Conservation (phyloP, 2,888 invertebrate species). For the Allacma fusca region DNA sequence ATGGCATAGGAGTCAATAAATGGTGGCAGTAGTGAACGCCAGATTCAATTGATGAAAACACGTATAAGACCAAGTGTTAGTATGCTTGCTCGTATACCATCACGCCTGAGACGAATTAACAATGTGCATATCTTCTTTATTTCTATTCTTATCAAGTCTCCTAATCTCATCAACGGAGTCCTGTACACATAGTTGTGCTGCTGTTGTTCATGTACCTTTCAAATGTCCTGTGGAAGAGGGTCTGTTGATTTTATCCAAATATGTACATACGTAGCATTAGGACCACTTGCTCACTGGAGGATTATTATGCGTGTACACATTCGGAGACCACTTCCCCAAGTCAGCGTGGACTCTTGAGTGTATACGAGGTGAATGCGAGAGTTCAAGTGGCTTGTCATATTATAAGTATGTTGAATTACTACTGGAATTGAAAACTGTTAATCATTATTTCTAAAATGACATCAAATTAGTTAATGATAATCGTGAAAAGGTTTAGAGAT, state of each 20-base stretch:
- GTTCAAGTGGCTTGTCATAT: too few species aligned
- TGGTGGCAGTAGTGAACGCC: constrained; percentile 14
- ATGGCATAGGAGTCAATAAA: background rate
- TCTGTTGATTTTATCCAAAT: too few species aligned
- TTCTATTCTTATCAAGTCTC: constrained; percentile 41
- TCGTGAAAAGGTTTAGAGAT: background rate
- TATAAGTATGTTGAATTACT: background rate
- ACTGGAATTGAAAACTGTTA: constrained; percentile 7
- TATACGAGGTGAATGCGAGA: too few species aligned
- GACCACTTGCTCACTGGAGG: too few species aligned
- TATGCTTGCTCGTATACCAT: background rate
- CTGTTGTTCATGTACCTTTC: too few species aligned
- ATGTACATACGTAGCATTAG: too few species aligned
- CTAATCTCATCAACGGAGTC: background rate
- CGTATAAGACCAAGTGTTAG: background rate
- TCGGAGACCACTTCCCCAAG: too few species aligned
- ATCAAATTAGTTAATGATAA: constrained; percentile 13
- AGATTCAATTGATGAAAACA: constrained; percentile 5
- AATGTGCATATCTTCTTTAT: constrained; percentile 40
- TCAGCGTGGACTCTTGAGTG: too few species aligned
- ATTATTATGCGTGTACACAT: too few species aligned
- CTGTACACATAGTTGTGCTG: too few species aligned
- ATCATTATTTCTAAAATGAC: constrained; percentile 9
- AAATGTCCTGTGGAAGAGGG: too few species aligned
- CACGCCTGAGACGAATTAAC: constrained; percentile 40